A percentile compares a stretch with the other conserved stretches of the same genome.
Conservation (phyloP, 1,140 invertebrate genomes). For the Potamilus streckersoni region DNA sequence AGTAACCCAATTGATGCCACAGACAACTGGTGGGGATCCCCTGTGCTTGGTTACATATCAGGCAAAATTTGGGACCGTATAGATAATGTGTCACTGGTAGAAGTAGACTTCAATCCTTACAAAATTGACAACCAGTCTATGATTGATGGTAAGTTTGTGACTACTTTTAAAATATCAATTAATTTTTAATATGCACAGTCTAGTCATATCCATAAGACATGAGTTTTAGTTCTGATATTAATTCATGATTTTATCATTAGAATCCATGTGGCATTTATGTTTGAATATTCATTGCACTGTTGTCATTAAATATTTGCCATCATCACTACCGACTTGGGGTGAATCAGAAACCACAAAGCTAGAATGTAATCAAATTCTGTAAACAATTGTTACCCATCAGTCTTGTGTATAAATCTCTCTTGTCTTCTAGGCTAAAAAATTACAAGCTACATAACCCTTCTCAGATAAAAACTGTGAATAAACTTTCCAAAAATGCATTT, state of each 20-base stretch:
- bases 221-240: background rate
- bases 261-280: no score
- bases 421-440: background rate
- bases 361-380: no score
- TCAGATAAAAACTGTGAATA: background rate
- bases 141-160: slow-evolving; percentile 66
- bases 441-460: background rate
- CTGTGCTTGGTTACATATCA: slow-evolving; percentile 86
- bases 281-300: background rate
- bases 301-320: no score
- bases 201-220: background rate
- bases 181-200: background rate
- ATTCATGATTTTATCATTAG: background rate
- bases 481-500: no score
- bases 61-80: slow-evolving; percentile 89
- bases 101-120: slow-evolving; percentile 88
- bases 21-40: slow-evolving; percentile 98
- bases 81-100: slow-evolving; percentile 87
- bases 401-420: background rate
- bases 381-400: background rate
- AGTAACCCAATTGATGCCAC: slow-evolving; percentile 81
- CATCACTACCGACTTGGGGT: no score
- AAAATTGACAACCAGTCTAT: slow-evolving; percentile 86
- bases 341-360: no score
- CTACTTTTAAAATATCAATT: background rate